Evolutionary conservation across 1,140 invertebrate species (phyloP).

Genomic region (Drosophila parabipectinata): DNA sequence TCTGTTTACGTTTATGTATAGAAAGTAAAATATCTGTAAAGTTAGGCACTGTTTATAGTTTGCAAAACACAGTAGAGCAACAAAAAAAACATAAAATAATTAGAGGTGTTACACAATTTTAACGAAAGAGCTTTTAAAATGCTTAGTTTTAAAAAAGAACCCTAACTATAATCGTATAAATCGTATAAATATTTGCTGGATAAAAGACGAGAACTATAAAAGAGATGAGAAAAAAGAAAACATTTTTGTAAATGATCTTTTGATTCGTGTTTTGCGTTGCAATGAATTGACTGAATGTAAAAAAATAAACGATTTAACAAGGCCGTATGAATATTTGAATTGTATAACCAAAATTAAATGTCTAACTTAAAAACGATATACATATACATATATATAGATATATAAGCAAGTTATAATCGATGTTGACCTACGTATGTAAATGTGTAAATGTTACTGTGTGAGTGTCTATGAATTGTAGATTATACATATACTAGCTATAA

Average conservation of each 20-base stretch:
- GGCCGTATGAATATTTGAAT: conserved; percentile 27
- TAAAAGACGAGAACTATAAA: conserved; percentile 18
- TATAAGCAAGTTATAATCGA: conserved; percentile 22
- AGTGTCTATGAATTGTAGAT: conserved; percentile 1
- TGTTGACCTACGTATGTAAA: conserved; percentile 7
- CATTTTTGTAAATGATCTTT: conserved; percentile 19
- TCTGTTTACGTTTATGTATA: conserved; percentile 20
- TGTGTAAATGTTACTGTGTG: conserved; percentile 21
- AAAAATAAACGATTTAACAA: conserved; percentile 33
- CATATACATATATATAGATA: conserved; percentile 13
- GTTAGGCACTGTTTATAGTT: conserved; percentile 50
- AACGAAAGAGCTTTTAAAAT: conserved; percentile 43
- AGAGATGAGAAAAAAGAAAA: conserved; percentile 4
- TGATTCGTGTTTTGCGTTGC: conserved; percentile 55
- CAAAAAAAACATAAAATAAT: conserved; percentile 7
- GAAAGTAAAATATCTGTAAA: conserved; percentile 1
- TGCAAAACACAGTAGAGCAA: conserved; percentile 17
- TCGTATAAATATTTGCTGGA: neutral
- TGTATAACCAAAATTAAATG: conserved; percentile 50
- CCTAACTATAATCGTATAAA: conserved; percentile 1
- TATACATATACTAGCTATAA: neutral
- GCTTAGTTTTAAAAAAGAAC: conserved; percentile 23
- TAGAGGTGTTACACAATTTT: conserved; percentile 33
- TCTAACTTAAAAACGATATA: conserved; percentile 55
- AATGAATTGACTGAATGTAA: conserved; percentile 78